Conservation (phyloP, 2,888 invertebrate species). For the Clistopyga incitator region DNA sequence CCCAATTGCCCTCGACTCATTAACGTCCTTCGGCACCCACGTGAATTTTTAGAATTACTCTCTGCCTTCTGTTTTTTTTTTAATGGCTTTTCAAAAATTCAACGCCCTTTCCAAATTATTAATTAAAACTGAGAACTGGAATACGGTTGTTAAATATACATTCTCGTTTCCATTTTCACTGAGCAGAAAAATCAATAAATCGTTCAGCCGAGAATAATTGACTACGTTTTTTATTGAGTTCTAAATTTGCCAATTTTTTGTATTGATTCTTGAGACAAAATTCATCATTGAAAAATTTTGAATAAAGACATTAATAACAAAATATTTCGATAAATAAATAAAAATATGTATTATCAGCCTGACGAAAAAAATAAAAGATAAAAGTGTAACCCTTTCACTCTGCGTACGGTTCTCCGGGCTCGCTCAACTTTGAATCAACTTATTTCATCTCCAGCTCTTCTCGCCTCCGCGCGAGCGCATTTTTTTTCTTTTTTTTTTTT, state of each 20-base stretch:
- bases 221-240: no score
- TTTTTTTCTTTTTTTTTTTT: slow-evolving; percentile 16
- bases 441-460: slow-evolving; percentile 6
- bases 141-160: background rate
- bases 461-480: background rate
- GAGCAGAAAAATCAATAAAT: no score
- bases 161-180: no score
- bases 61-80: slow-evolving; percentile 12
- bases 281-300: no score
- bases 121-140: background rate
- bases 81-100: slow-evolving; percentile 20
- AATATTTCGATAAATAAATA: no score
- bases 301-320: no score
- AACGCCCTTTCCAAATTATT: background rate
- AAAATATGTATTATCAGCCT: background rate
- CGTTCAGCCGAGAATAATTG: no score
- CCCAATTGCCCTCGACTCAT: slow-evolving; percentile 58
- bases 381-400: slow-evolving; percentile 2
- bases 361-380: background rate
- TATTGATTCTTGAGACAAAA: no score
- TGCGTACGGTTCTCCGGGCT: background rate
- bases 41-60: slow-evolving; percentile 16
- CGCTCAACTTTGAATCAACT: slow-evolving; percentile 18
- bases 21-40: slow-evolving; percentile 57
- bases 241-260: no score